Conservation (phyloP, 2,888 invertebrate species). For the Dasypogon diadema region DNA sequence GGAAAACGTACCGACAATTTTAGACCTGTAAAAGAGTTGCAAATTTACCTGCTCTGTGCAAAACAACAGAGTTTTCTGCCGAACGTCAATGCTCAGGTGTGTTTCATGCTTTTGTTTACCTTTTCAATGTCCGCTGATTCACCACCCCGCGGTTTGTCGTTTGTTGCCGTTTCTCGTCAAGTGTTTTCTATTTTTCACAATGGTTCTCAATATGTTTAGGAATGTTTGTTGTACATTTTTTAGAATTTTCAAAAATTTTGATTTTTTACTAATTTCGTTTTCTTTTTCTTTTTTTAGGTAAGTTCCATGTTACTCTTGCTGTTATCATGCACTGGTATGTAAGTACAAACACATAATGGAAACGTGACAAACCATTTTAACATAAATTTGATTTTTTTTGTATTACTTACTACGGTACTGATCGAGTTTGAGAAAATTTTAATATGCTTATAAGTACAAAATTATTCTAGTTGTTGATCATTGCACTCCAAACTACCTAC, state of each 20-base stretch:
- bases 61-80: not conserved
- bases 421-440: too few species aligned
- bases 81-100: constrained; percentile 1
- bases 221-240: not conserved
- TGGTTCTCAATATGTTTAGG: constrained; percentile 5
- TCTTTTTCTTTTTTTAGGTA: not conserved
- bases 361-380: too few species aligned
- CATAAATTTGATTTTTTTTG: too few species aligned
- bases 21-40: not conserved
- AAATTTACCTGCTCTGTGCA: constrained; percentile 11
- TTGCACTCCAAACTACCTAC: too few species aligned
- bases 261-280: not conserved
- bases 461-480: too few species aligned
- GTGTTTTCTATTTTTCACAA: not conserved
- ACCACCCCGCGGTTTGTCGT: not conserved
- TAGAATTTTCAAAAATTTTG: not conserved
- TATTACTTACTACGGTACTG: too few species aligned
- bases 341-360: too few species aligned
- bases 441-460: too few species aligned
- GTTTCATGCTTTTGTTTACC: constrained; percentile 21
- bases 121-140: not conserved
- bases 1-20: too few species aligned
- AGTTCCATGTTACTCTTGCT: not conserved
- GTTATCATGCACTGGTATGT: too few species aligned
- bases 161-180: not conserved